These are phyloP conservation scores for Drosophila lacteicornis DNA, from an alignment of 1,140 invertebrate genomes.

Conservation along the genomic window DNA sequence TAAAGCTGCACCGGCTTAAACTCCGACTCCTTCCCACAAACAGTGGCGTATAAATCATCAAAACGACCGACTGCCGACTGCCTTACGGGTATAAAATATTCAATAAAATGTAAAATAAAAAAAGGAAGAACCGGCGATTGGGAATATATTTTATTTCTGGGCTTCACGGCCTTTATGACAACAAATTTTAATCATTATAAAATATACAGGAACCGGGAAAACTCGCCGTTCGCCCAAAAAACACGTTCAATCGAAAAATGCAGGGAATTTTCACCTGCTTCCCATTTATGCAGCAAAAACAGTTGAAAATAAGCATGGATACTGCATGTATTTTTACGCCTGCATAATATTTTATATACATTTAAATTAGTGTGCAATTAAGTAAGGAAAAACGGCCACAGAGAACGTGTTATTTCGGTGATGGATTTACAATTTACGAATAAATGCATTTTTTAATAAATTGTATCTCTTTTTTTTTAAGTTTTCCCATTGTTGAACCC, in stretches of 20 bases:
- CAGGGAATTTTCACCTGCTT: conserved; percentile 27
- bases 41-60: conserved; percentile 30
- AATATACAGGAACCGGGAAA: conserved; percentile 37
- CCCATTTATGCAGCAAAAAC: conserved; percentile 30
- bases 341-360: conserved; percentile 31
- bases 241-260: conserved; percentile 36
- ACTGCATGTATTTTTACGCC: conserved; percentile 8
- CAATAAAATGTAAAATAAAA: conserved; percentile 30
- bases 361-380: conserved; percentile 54
- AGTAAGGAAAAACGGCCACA: not conserved
- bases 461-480: not conserved
- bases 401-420: conserved; percentile 8
- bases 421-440: not conserved
- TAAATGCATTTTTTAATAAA: not conserved
- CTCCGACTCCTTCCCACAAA: not conserved
- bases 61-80: conserved; percentile 10
- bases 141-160: conserved; percentile 10
- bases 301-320: not conserved
- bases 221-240: conserved; percentile 17
- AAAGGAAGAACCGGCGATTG: not conserved
- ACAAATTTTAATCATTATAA: conserved; percentile 60
- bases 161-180: conserved; percentile 21
- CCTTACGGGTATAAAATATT: conserved; percentile 33
- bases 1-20: conserved; percentile 26
- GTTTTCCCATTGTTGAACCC: too few species aligned